Evolutionary conservation across 2,797 vertebrate genomes (phyloP).

Genomic region (Sebastes steindachneri): DNA sequence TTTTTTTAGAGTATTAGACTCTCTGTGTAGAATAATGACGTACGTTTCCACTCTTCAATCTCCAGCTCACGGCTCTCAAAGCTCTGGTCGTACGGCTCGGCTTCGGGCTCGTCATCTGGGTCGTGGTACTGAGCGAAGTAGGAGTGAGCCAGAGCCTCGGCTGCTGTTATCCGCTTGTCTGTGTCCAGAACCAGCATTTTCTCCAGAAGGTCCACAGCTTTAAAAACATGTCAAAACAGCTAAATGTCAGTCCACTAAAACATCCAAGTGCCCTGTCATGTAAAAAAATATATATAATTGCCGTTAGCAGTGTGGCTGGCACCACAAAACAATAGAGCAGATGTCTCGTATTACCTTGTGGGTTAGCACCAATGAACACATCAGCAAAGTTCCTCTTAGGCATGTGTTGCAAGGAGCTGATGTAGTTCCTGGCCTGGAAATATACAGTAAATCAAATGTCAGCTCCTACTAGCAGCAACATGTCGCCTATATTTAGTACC

Average conservation of each 20-base stretch:
- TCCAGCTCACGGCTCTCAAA: slow-evolving; percentile 96
- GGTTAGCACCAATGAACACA: slow-evolving; percentile 98
- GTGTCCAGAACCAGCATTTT: slow-evolving; percentile 99
- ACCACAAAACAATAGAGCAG: not conserved
- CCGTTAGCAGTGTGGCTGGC: not conserved
- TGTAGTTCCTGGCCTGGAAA: slow-evolving; percentile 95
- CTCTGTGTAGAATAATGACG: slow-evolving; percentile 39
- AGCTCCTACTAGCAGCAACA: slow-evolving; percentile 21
- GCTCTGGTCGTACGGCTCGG: slow-evolving; percentile 97
- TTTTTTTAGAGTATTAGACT: not conserved
- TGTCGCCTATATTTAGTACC: not conserved
- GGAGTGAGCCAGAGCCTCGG: slow-evolving; percentile 91
- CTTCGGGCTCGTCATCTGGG: slow-evolving; percentile 96
- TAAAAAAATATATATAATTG: not conserved
- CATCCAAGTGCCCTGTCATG: not conserved
- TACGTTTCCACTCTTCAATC: slow-evolving; percentile 99
- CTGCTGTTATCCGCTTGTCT: slow-evolving; percentile 95
- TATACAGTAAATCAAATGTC: slow-evolving; percentile 42
- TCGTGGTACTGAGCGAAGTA: slow-evolving; percentile 98
- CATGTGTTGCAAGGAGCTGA: slow-evolving; percentile 94
- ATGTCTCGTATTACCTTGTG: slow-evolving; percentile 84
- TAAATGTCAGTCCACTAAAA: not conserved
- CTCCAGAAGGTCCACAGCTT: slow-evolving; percentile 97
- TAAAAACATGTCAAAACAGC: not conserved
- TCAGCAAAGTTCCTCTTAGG: slow-evolving; percentile 98